phyloP scores from a whole-genome alignment of 2,113 vertebrate species.

The Spizaetus ornatus region DNA sequence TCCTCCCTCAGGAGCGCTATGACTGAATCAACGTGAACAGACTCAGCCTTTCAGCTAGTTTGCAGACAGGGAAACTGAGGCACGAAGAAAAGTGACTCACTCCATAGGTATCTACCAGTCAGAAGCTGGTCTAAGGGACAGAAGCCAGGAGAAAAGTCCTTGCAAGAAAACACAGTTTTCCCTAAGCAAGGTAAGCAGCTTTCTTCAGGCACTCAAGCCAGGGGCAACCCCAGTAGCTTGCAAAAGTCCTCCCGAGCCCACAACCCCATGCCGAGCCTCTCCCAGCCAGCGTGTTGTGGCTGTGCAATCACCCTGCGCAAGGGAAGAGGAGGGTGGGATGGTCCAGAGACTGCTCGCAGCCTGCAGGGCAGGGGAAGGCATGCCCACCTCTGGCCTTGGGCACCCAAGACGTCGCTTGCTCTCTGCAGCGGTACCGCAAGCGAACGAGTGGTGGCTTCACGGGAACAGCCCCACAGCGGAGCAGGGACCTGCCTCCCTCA shows the following conservation, averaged over 20 bases:
- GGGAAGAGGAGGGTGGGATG: neutral
- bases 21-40: neutral
- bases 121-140: neutral
- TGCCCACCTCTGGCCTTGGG: neutral
- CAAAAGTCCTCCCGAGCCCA: neutral
- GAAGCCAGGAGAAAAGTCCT: neutral
- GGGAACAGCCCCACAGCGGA: rapidly evolving
- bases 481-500: neutral
- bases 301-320: neutral
- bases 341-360: neutral
- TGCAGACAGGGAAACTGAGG: neutral
- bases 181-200: neutral
- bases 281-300: neutral
- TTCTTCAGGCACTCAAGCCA: neutral
- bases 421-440: rapidly evolving
- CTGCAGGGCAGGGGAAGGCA: neutral
- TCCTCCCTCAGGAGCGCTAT: neutral
- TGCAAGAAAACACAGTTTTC: neutral
- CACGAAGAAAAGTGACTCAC: neutral
- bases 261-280: neutral
- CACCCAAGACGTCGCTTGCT: neutral
- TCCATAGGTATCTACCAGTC: neutral
- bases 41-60: neutral
- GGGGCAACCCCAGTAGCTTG: neutral
- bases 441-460: rapidly evolving